Percentiles rank a stretch among this genome's conserved stretches.
Evolutionary conservation across 2,797 vertebrate species (phyloP).

Genomic region (Sebastes hopkinsi): DNA sequence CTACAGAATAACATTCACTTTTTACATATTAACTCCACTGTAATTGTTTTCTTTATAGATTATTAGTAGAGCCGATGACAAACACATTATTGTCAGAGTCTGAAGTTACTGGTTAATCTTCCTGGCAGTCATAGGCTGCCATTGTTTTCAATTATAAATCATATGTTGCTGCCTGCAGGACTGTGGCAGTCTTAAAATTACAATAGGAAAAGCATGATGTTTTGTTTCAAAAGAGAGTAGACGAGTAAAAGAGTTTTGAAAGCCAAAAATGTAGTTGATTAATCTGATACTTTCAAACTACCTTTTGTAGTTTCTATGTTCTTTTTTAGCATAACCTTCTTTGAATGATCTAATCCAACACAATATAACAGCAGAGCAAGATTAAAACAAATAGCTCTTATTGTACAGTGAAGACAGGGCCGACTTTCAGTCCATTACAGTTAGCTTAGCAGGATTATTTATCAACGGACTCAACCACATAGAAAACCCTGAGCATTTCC

Average conservation of each 20-base stretch:
- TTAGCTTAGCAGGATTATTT: slow-evolving; percentile 3
- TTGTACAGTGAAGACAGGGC: background rate
- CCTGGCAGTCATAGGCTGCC: background rate
- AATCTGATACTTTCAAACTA: background rate
- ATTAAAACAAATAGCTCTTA: background rate
- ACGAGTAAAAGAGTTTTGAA: background rate
- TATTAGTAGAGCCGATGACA: background rate
- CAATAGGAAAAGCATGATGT: background rate
- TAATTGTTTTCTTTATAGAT: background rate
- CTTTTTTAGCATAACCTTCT: background rate
- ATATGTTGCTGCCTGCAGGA: background rate
- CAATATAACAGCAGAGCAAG: background rate
- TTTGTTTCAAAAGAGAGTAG: background rate
- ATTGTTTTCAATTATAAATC: background rate
- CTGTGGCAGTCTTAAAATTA: background rate
- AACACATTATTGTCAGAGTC: background rate
- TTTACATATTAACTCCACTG: background rate
- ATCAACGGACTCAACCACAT: slow-evolving; percentile 6
- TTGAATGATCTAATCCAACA: background rate
- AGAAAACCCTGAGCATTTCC: background rate
- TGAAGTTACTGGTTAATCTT: background rate
- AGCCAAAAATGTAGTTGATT: background rate
- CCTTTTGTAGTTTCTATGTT: background rate
- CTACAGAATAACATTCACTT: background rate
- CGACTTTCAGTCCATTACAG: background rate